Evolutionary conservation across 2,888 invertebrate species (phyloP).

Genomic region (Mimachlamys varia): DNA sequence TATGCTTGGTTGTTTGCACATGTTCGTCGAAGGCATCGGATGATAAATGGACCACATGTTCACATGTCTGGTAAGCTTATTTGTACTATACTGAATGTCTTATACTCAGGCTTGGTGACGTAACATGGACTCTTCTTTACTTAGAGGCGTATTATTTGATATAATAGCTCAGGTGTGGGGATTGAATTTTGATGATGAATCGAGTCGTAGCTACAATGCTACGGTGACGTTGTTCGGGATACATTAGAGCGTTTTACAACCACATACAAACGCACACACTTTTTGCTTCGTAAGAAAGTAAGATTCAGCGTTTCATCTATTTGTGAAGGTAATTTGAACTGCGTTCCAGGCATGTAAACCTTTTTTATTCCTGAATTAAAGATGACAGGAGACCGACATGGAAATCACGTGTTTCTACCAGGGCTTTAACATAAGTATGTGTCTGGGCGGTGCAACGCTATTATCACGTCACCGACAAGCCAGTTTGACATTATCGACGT

Average conservation of each 20-base stretch:
- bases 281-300: too few relatives aligned
- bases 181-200: too few relatives aligned
- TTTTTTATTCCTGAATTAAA: neutral
- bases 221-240: too few relatives aligned
- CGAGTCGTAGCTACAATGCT: too few relatives aligned
- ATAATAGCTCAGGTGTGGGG: too few relatives aligned
- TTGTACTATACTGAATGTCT: neutral
- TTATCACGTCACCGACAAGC: neutral
- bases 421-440: neutral
- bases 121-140: neutral
- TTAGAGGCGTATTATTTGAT: too few relatives aligned
- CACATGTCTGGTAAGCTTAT: neutral
- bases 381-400: neutral
- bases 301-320: neutral
- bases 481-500: constrained; percentile 15
- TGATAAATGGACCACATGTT: neutral
- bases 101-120: neutral
- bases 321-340: neutral
- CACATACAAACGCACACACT: too few relatives aligned
- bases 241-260: too few relatives aligned
- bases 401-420: neutral
- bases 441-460: neutral
- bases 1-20: neutral
- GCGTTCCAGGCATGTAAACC: neutral
- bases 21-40: neutral